Evolutionary conservation across 2,888 invertebrate species (phyloP), one percentile per base, ranked within the genome.

Genomic region (Andrena flavipes): DNA sequence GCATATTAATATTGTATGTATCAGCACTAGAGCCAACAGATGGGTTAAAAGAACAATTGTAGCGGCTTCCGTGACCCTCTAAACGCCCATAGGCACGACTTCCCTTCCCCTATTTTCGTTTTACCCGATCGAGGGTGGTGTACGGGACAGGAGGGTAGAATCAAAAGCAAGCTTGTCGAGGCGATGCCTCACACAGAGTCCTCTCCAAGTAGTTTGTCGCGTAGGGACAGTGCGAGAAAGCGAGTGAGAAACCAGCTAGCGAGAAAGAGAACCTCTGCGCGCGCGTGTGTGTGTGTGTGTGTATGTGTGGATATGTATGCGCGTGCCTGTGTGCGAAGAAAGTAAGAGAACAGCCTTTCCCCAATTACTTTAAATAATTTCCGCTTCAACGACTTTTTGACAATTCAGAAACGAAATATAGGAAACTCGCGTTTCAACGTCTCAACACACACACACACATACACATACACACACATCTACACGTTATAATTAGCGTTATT

Each of bases 1-100:
- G 77, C 74, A 60, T 72, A 76, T 72, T 72, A 33, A 76, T 68
- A 10, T 59, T 72, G 71, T 64, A 79, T 76, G 76, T 86, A 84
- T 86, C 76, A 75, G 76, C 60, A 65, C 30, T 86, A 86, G 78
- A 74, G 77, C 42, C 62, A 78, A 59, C 74, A 78, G 65, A 59
- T 74, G 26, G 73, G 73, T 74, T 20, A 23, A 59, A 72, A 74
- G 62, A 68, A 60, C 67, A 51, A 59, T 33, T 35, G 71, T 84
- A 82, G 76, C 63, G 71, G 72, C 69, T 84, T 72, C 29, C 60
- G 63, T 60, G 71, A 64, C 64, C 74, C 74, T 49, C 59, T 67
- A 70, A 42, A 76, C 60, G 72, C 75, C 13, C 70, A 23, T 54
- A 63, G 64, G 68, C 69, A 60, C 62, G 56, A 64, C 51, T 83